A percentile compares a stretch with the other conserved stretches of the same genome.
Conservation (phyloP, 2,113 vertebrate species). For the Hymenochirus boettgeri region DNA sequence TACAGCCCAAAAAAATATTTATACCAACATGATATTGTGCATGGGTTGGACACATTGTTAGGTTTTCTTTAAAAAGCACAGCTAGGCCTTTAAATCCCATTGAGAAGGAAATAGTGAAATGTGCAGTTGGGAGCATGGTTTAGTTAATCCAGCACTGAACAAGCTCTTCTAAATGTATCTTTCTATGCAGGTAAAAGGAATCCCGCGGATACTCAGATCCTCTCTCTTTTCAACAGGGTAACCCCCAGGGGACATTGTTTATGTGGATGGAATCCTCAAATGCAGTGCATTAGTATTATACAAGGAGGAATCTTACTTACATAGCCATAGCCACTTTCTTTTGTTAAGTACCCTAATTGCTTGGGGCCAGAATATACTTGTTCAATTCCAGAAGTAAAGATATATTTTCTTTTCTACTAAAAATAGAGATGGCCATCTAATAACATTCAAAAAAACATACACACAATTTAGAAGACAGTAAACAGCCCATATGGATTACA, state of each 20-base stretch:
- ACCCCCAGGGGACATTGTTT: conserved; percentile 38
- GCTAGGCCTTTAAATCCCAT: conserved; percentile 26
- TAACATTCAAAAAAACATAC: no score
- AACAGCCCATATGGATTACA: no score
- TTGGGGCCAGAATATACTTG: conserved; percentile 29
- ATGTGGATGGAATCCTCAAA: conserved; percentile 23
- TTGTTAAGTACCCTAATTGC: conserved; percentile 39
- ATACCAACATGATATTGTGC: conserved; percentile 6
- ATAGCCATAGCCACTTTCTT: conserved; percentile 23
- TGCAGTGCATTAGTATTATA: conserved; percentile 39
- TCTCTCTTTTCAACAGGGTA: conserved; percentile 34
- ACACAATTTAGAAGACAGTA: no score
- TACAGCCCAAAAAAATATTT: background rate
- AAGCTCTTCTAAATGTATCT: conserved; percentile 36
- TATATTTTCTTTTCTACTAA: background rate
- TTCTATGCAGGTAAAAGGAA: conserved; percentile 40
- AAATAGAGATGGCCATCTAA: no score
- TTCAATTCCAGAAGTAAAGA: conserved; percentile 1
- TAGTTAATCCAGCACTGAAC: conserved; percentile 34
- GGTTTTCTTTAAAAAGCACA: conserved; percentile 26
- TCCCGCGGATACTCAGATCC: conserved; percentile 31
- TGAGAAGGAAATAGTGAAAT: conserved; percentile 19
- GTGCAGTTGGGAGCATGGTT: conserved; percentile 9
- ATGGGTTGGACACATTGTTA: conserved; percentile 16
- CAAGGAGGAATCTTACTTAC: conserved; percentile 12